Base-by-base conservation (phyloP, 2,888 invertebrate species). In the Schizotus pectinicornis region DNA sequence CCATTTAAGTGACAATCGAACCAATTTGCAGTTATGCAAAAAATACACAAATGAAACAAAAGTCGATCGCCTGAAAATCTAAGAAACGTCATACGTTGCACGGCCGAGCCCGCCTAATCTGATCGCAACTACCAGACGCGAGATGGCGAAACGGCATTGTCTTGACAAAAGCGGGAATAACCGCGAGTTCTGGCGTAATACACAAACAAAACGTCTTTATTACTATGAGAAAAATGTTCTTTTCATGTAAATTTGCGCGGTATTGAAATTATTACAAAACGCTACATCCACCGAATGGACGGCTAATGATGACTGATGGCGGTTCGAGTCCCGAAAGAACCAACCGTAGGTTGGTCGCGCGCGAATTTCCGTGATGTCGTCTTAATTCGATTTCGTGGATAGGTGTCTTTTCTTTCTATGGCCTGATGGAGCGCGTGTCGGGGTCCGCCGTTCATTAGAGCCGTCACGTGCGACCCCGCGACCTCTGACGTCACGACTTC, bases 391-490 rank as follows among this genome's bases (percentile, higher is more conserved):
- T 22, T 63, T 56, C 63, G 56, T 66, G 67, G 67, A 67, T 66
- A 61, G 13, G 43, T 33, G 22, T 22, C 14, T 7, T 14, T 22
- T 48, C 43, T 45, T 35, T 46, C 52, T 57, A 43, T 48, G 43
- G 56, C 36, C 9, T 38, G 53, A 33, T 52, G 45, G 53, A 53
- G 66, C 69, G 66, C 67, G 67, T 67, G 69, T 67, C 65, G 56
- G 22, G 22, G 57, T 60, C 63, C 42, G 55, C 56, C 61, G 65
- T 69, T 67, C 67, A 67, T 67, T 65, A 67, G 56, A 62, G 46
- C 52, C 59, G 65, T 67, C 69, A 67, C 69, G 69, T 67, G 69
- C 67, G 63, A 67, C 65, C 65, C 63, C 37, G 64, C 22, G 56
- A 69, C 67, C 69, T 63, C 46, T 55, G 59, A 49, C 50, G 55